phyloP scores from a whole-genome alignment of 2,888 invertebrate species.

The Drosophila austrosaltans region DNA sequence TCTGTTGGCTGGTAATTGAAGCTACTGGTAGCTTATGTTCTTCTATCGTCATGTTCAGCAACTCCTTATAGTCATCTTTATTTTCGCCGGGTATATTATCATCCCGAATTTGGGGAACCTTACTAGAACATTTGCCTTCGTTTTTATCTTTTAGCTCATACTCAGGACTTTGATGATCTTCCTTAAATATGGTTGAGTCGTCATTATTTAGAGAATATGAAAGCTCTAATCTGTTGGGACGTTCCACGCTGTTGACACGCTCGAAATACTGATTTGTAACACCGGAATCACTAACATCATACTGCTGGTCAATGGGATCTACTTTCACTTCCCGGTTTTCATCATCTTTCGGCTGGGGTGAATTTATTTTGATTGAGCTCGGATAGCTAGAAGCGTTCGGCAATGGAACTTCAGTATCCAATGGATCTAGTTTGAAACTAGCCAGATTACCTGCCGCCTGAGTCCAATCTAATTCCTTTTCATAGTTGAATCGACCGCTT shows the following conservation, averaged over 20 bases:
- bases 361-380: conserved; percentile 64
- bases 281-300: conserved; percentile 81
- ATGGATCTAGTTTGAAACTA: conserved; percentile 43
- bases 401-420: conserved; percentile 47
- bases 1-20: conserved; percentile 31
- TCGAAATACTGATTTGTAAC: conserved; percentile 84
- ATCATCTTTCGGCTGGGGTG: conserved; percentile 55
- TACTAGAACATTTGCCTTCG: neutral
- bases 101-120: conserved; percentile 51
- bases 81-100: conserved; percentile 74
- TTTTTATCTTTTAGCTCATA: neutral
- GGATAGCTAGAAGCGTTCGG: conserved; percentile 71
- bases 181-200: neutral
- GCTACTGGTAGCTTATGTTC: conserved; percentile 20
- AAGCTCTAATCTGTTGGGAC: conserved; percentile 80
- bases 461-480: conserved; percentile 59
- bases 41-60: conserved; percentile 68
- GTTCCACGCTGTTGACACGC: conserved; percentile 81
- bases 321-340: conserved; percentile 26
- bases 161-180: conserved; percentile 7
- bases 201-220: conserved; percentile 79
- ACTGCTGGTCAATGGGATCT: conserved; percentile 49
- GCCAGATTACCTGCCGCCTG: conserved; percentile 55
- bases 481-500: conserved; percentile 68
- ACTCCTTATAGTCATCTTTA: conserved; percentile 66